phyloP scores from a whole-genome alignment of 2,888 invertebrate genomes.

The Oxytorus armatus region DNA sequence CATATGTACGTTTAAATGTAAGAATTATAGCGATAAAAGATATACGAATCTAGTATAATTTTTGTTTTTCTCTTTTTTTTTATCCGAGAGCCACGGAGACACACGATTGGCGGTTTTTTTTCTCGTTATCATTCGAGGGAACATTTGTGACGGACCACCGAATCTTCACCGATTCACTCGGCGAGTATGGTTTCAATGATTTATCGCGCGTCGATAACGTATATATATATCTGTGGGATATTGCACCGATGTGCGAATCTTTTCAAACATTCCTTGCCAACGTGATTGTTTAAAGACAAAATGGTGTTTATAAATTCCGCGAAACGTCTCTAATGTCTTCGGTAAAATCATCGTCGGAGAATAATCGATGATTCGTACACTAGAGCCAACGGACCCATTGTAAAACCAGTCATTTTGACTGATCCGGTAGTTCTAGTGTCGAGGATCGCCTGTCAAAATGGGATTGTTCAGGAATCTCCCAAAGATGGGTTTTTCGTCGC shows the following conservation, averaged over 20 bases:
- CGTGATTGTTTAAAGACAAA: background rate
- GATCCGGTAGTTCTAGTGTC: too few species aligned
- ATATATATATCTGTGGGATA: slow-evolving; percentile 47
- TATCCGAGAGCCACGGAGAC: slow-evolving; percentile 60
- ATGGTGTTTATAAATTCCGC: background rate
- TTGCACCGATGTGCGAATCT: slow-evolving; percentile 58
- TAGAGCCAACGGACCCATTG: too few species aligned
- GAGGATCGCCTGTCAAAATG: too few species aligned
- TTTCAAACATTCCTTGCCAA: background rate
- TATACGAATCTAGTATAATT: slow-evolving; percentile 56
- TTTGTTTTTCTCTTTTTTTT: slow-evolving; percentile 35
- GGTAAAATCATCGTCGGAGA: background rate
- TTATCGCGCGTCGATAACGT: slow-evolving; percentile 64
- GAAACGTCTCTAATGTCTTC: background rate
- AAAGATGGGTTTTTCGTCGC: too few species aligned
- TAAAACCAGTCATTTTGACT: too few species aligned
- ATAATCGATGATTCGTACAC: background rate
- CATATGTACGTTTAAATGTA: slow-evolving; percentile 66
- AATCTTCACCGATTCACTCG: slow-evolving; percentile 46
- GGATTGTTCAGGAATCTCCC: too few species aligned
- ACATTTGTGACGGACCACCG: background rate
- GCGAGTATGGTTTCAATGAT: slow-evolving; percentile 34
- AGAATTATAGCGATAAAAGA: slow-evolving; percentile 65
- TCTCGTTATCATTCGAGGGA: background rate
- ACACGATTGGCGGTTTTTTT: background rate